Base-by-base conservation (phyloP, 2,888 invertebrate genomes). In the Drosophila planitibia region DNA sequence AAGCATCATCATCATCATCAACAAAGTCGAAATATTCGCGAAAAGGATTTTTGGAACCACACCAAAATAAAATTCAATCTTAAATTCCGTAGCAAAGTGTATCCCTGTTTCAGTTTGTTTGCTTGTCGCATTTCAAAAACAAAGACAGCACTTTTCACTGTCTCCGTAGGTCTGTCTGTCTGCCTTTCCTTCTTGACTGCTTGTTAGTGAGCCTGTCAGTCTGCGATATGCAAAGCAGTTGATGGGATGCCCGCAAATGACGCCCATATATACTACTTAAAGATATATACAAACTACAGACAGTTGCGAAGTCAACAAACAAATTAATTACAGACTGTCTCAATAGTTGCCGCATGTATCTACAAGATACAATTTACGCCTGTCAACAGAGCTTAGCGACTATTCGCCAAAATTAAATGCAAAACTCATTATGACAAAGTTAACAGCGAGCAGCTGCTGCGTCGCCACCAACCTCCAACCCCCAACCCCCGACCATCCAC, bases 361-460 rank as follows among this genome's bases (percentile, higher is more conserved):
- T 74, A 69, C 41, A 61, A 67, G 84, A 63, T 76, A 83, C 74
- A 69, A 74, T 81, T 85, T 71, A 72, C 78, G 83, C 73, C 77
- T 87, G 90, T 87, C 86, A 87, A 73, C 85, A 81, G 83, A 75
- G 90, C 86, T 90, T 87, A 88, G 77, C 69, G 61, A 49, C 71
- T 75, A 77, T 77, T 73, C 72, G 74, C 66, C 75, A 70, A 90
- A 85, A 85, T 89, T 89, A 88, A 88, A 87, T 89, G 85, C 83
- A 79, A 90, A 89, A 90, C 88, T 87, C 86, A 87, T 87, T 87
- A 90, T 85, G 85, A 76, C 65, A 89, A 86, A 86, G 89, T 84
- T 89, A 89, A 86, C 82, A 79, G 86, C 57, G 61, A 76, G 74
- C 88, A 73, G 80, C 81, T 72, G 88, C 70, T 78, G 55, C 47